Evolutionary conservation across 2,888 invertebrate genomes (phyloP), one percentile per base, ranked within the genome.

Genomic region (Belgica antarctica): DNA sequence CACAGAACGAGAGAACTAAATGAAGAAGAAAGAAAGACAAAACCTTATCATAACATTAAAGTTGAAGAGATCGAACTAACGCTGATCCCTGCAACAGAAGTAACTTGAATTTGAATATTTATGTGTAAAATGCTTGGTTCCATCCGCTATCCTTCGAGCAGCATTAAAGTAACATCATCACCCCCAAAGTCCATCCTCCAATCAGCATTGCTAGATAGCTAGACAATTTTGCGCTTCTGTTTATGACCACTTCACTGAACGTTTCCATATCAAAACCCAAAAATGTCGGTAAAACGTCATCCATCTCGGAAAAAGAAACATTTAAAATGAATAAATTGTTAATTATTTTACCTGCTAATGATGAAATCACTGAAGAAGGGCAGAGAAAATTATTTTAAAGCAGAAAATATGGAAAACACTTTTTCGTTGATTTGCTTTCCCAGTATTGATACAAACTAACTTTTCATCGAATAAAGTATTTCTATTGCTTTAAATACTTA

Each of bases 201-300:
- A n/a, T n/a, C 41, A n/a, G 41, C 41, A 34, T 34, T 34, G 34
- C 34, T 12, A 34, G n/a, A n/a, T n/a, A n/a, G n/a, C n/a, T n/a
- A 34, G 34, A 34, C 12, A 34, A 7, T 34, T 34, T 41, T 41
- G 41, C 12, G 41, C 41, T 41, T 41, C 41, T 41, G 12, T 41
- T 41, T 15, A 22, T 57, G 57, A 57, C 57, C 57, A 57, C 57
- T 22, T 57, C 5, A 57, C 57, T 19, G 15, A 47, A 47, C 25
- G 7, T 57, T 57, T 63, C 46, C 63, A 63, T 63, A 63, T 63
- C 63, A 63, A 24, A 57, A 8, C 10, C 10, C 8, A 34, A 34
- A 34, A 61, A 61, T 61, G 61, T 61, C 31, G 61, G 61, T 61
- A 61, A 27, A 61, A 61, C 61, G 31, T 61, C 61, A 61, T 57